Evolutionary conservation across 2,797 vertebrate genomes (phyloP).

Genomic region (Nyctibius grandis): DNA sequence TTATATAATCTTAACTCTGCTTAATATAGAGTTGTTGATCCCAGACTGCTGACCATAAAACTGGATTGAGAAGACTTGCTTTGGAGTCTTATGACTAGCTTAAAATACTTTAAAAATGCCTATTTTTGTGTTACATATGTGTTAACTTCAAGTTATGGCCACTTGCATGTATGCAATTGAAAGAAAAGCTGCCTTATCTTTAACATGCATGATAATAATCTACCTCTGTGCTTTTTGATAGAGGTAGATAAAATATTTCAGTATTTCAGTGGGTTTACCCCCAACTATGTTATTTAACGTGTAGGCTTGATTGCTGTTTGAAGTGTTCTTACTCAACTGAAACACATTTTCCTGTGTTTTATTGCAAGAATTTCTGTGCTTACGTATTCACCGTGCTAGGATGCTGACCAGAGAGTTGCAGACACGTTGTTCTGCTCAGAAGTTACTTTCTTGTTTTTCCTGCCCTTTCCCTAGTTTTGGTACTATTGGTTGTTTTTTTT

Average conservation of each 20-base stretch:
- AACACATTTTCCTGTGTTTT: neutral
- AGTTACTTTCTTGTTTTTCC: neutral
- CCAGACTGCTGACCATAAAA: neutral
- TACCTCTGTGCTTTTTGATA: neutral
- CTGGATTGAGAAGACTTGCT: neutral
- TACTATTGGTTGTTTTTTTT: neutral
- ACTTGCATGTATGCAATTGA: conserved; percentile 17
- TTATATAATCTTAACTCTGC: neutral
- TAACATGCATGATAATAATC: conserved; percentile 1
- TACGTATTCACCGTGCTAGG: neutral
- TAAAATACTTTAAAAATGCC: neutral
- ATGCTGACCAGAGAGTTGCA: neutral
- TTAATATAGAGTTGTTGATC: neutral
- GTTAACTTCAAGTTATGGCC: neutral
- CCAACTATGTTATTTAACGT: neutral
- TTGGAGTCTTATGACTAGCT: neutral
- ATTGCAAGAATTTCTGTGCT: conserved; percentile 60
- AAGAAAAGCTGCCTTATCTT: neutral
- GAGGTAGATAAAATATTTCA: neutral
- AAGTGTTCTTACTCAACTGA: conserved; percentile 22
- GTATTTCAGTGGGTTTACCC: neutral
- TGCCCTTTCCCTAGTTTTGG: neutral
- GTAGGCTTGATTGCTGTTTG: conserved; percentile 15
- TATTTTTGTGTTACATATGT: neutral
- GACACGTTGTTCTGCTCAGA: neutral